Percentiles rank a stretch among this genome's conserved stretches.
phyloP scores from a whole-genome alignment of 2,888 invertebrate genomes.

The Isoperla grammatica region DNA sequence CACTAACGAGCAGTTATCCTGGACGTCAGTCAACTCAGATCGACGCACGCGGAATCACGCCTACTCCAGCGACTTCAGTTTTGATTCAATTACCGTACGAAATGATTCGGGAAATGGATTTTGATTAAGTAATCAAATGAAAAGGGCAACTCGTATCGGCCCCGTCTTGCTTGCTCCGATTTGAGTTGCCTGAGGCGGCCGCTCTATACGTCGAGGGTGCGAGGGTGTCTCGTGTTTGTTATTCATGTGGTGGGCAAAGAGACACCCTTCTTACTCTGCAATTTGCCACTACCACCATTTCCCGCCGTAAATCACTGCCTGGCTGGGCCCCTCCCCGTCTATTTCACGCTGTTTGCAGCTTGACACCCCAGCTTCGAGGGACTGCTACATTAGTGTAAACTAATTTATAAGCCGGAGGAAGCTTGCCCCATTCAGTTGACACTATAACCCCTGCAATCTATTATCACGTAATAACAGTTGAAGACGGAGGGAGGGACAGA shows the following conservation, averaged over 20 bases:
- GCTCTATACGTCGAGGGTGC: conserved; percentile 8
- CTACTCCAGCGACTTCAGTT: too few species aligned
- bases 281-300: conserved; percentile 24
- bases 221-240: conserved; percentile 22
- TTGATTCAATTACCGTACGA: background rate
- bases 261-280: conserved; percentile 22
- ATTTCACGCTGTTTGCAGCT: conserved; percentile 15
- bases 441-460: conserved; percentile 6
- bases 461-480: conserved; percentile 18
- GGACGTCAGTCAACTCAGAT: too few species aligned
- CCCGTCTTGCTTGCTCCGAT: too few species aligned
- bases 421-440: background rate
- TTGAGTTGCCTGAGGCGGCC: too few species aligned
- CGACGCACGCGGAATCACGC: too few species aligned
- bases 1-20: too few species aligned
- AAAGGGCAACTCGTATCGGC: too few species aligned
- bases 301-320: conserved; percentile 24
- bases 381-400: conserved; percentile 4
- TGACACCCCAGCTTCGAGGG: background rate
- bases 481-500: background rate
- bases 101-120: conserved; percentile 9
- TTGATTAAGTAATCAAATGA: conserved; percentile 14
- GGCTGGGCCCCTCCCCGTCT: conserved; percentile 1
- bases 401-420: conserved; percentile 10
- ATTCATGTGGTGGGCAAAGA: conserved; percentile 20